Conservation (phyloP, 1,140 invertebrate genomes). For the Trachelipus rathkii region DNA sequence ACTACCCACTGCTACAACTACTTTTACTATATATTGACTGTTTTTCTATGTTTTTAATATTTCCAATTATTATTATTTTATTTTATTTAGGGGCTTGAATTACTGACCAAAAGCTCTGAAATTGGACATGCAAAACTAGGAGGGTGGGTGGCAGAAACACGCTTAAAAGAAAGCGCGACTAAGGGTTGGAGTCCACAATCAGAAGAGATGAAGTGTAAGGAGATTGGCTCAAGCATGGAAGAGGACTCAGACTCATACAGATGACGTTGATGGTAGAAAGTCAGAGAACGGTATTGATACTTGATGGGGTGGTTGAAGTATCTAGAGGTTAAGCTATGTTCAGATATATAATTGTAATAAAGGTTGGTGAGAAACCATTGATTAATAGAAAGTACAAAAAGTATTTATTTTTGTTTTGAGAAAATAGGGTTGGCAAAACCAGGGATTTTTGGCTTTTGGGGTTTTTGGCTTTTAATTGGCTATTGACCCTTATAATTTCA, state of each 20-base stretch:
- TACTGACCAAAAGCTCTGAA: neutral
- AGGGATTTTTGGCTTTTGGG: too few relatives aligned
- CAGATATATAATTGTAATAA: too few relatives aligned
- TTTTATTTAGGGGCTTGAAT: neutral
- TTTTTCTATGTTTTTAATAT: neutral
- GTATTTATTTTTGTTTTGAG: too few relatives aligned
- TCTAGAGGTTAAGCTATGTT: too few relatives aligned
- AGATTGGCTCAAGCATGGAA: neutral
- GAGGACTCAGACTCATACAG: neutral
- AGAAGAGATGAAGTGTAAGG: neutral
- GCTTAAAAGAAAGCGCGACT: neutral
- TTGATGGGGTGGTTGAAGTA: too few relatives aligned
- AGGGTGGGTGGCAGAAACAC: neutral
- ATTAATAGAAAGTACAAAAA: too few relatives aligned
- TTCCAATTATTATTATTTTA: neutral
- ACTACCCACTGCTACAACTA: neutral
- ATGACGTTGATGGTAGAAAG: neutral
- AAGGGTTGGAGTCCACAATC: neutral
- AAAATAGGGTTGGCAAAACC: too few relatives aligned
- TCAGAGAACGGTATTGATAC: neutral
- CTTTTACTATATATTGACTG: neutral
- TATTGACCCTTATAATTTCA: too few relatives aligned
- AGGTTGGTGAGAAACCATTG: too few relatives aligned
- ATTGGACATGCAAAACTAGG: constrained; percentile 1
- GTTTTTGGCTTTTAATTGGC: too few relatives aligned